Evolutionary conservation across 2,888 invertebrate species (phyloP).

Genomic region (Leptinotarsa haldemani): DNA sequence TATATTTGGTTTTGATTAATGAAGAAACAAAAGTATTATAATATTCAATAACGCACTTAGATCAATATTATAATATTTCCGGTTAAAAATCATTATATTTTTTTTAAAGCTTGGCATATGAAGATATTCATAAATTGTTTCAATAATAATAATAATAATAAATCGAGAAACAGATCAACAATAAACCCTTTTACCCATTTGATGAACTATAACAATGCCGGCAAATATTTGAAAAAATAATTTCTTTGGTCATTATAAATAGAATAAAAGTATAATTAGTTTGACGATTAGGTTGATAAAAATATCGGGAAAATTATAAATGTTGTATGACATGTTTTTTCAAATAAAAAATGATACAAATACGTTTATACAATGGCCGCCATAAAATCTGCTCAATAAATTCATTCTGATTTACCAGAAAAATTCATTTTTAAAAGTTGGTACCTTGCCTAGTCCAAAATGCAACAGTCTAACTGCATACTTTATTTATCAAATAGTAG

Average conservation of each 20-base stretch:
- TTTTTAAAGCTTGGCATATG: constrained; percentile 20
- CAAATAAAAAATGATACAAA: no score
- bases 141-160: neutral
- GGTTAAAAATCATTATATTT: neutral
- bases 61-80: neutral
- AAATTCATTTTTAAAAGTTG: no score
- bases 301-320: neutral
- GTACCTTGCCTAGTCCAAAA: no score
- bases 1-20: constrained; percentile 13
- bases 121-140: neutral
- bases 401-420: no score
- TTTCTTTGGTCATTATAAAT: constrained; percentile 16
- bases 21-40: neutral
- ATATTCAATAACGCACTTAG: neutral
- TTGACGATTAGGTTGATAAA: neutral
- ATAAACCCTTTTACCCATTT: constrained; percentile 4
- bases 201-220: neutral
- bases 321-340: neutral
- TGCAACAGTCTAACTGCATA: no score
- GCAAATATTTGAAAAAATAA: neutral
- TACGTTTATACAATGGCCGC: no score
- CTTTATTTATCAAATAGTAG: no score
- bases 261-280: neutral
- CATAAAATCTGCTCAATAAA: no score
- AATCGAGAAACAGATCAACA: constrained; percentile 1